Evolutionary conservation across 2,888 invertebrate species (phyloP).

Genomic region (Torymus aiolomorphi): DNA sequence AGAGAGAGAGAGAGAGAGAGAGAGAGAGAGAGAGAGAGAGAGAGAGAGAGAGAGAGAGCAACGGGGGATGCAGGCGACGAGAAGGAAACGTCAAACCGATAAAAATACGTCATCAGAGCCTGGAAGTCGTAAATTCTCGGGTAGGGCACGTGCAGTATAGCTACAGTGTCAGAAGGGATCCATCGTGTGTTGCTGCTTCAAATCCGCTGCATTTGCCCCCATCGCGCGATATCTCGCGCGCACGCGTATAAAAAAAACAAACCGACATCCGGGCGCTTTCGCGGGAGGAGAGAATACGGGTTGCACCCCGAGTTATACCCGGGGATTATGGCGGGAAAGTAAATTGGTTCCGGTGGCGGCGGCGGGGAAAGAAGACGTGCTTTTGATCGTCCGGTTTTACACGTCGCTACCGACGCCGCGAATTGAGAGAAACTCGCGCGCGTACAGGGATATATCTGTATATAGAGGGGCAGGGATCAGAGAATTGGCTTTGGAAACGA

Average conservation of each 20-base stretch:
- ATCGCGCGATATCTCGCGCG: conserved; percentile 15
- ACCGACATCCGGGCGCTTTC: conserved; percentile 35
- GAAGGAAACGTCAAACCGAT: conserved; percentile 55
- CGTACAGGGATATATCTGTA: not conserved
- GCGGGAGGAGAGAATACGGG: conserved; percentile 30
- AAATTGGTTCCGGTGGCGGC: conserved; percentile 60
- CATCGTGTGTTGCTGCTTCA: conserved; percentile 36
- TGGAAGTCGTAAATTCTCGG: conserved; percentile 50
- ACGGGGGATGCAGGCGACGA: not conserved
- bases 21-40: conserved; percentile 45
- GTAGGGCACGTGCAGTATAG: not conserved
- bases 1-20: conserved; percentile 49
- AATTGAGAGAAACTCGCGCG: conserved; percentile 45
- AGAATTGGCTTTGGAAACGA: conserved; percentile 55
- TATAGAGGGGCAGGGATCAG: conserved; percentile 51
- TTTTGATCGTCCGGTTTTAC: conserved; percentile 59
- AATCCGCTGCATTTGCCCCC: conserved; percentile 42
- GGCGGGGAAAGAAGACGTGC: conserved; percentile 42
- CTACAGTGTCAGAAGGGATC: conserved; percentile 22
- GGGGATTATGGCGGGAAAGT: conserved; percentile 60
- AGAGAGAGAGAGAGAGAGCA: conserved; percentile 50
- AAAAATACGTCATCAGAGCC: conserved; percentile 54
- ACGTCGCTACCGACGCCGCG: conserved; percentile 40
- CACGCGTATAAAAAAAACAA: not conserved
- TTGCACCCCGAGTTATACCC: conserved; percentile 49